These are phyloP conservation scores for Microtus pennsylvanicus DNA, from an alignment of 2,113 vertebrate genomes.

Conservation along the genomic window DNA sequence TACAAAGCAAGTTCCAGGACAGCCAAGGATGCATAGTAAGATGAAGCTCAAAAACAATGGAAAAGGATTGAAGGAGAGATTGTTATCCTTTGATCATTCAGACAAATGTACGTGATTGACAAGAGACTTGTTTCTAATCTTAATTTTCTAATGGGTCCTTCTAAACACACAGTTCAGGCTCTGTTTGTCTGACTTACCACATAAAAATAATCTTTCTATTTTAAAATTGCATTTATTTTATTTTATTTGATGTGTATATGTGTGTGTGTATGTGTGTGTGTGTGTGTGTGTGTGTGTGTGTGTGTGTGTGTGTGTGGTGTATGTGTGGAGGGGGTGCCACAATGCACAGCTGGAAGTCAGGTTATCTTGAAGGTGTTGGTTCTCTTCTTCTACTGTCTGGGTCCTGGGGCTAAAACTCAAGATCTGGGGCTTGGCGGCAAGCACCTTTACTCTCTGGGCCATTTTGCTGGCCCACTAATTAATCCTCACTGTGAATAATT, in stretches of 20 bases:
- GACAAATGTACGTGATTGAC: not conserved
- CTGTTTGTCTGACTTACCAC: slow-evolving; percentile 1
- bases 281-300: not conserved
- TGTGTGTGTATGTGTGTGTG: not conserved
- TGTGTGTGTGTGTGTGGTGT: not conserved
- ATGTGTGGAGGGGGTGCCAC: not conserved
- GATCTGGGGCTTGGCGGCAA: not conserved
- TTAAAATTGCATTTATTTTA: not conserved
- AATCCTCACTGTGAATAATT: not conserved
- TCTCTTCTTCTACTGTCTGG: not conserved
- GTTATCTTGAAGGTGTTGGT: not conserved
- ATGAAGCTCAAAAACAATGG: not conserved
- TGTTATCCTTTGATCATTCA: not conserved
- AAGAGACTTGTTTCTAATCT: slow-evolving; percentile 28
- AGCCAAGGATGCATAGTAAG: not conserved
- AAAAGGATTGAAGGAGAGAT: not conserved
- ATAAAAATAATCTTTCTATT: not conserved
- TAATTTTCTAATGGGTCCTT: slow-evolving; percentile 2
- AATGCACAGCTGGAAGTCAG: not conserved
- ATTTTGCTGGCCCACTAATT: not conserved
- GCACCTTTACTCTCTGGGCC: not conserved
- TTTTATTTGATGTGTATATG: not conserved
- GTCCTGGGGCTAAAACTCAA: not conserved
- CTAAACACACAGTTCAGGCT: not conserved
- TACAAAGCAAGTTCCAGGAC: not conserved